A percentile compares a stretch with the other conserved stretches of the same genome.
Conservation (phyloP, 2,888 invertebrate species). For the Lasioglossum marginatum region DNA sequence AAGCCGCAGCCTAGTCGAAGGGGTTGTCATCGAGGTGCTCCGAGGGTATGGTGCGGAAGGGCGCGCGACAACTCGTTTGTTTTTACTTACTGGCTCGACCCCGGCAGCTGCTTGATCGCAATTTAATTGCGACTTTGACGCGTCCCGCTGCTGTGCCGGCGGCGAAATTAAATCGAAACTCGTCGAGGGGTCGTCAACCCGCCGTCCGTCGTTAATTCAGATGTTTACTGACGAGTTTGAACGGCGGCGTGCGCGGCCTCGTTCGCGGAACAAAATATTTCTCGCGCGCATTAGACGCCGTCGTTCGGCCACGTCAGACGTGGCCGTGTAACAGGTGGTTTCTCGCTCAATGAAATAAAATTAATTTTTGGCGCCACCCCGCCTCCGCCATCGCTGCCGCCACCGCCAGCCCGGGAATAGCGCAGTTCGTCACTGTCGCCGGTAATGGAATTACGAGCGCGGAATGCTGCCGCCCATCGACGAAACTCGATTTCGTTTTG, state of each 20-base stretch:
- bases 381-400: background rate
- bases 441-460: slow-evolving; percentile 51
- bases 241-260: background rate
- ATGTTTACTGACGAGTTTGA: background rate
- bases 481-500: slow-evolving; percentile 33
- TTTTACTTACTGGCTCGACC: background rate
- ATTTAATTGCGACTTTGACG: slow-evolving; percentile 40
- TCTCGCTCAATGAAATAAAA: slow-evolving; percentile 51
- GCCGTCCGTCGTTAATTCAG: slow-evolving; percentile 8
- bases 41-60: background rate
- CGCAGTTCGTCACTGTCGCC: slow-evolving; percentile 49
- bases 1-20: background rate
- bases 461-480: slow-evolving; percentile 18
- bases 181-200: background rate
- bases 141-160: background rate
- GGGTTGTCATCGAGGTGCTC: slow-evolving; percentile 3
- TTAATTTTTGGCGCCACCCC: slow-evolving; percentile 50
- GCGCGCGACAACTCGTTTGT: slow-evolving; percentile 2
- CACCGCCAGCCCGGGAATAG: background rate
- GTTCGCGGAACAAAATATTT: slow-evolving; percentile 27
- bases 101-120: slow-evolving; percentile 20
- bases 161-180: slow-evolving; percentile 27
- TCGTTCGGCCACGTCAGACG: slow-evolving; percentile 13
- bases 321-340: slow-evolving; percentile 60
- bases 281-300: slow-evolving; percentile 30